Conservation (phyloP, 53 echinoderm and acorn worm genomes). For the Pentamera pediparva region DNA sequence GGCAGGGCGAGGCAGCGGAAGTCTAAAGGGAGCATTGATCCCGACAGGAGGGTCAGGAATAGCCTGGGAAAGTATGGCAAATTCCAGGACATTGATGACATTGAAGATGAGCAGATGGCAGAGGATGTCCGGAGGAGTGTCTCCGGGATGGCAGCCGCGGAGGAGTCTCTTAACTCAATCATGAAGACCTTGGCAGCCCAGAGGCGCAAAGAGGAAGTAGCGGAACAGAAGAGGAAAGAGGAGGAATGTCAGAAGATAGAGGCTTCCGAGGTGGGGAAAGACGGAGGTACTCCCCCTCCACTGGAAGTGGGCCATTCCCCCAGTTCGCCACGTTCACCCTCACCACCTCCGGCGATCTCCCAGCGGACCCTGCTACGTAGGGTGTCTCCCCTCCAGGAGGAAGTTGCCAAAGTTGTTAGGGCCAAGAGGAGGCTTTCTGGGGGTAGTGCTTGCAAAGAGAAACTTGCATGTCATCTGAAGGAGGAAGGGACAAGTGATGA, state of each 20-base stretch:
- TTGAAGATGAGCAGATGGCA: not conserved
- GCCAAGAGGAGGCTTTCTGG: not conserved
- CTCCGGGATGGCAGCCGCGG: not conserved
- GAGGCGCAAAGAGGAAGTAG: too few species aligned
- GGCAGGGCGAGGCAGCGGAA: too few species aligned
- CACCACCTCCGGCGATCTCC: constrained; percentile 68
- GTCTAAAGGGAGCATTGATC: too few species aligned
- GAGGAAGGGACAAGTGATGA: too few species aligned
- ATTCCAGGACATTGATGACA: not conserved
- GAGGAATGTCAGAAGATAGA: constrained; percentile 5
- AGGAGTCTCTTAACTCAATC: constrained; percentile 9
- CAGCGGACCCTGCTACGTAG: constrained; percentile 21
- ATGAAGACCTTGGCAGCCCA: constrained; percentile 14
- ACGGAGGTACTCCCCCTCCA: not conserved
- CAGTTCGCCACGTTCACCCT: constrained; percentile 61
- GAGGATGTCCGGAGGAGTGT: not conserved
- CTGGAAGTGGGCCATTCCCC: not conserved
- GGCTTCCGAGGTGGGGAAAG: not conserved
- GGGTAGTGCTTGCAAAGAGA: not conserved
- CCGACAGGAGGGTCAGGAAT: too few species aligned
- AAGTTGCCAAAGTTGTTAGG: not conserved
- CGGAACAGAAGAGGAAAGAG: not conserved
- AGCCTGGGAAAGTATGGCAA: not conserved
- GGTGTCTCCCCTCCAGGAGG: not conserved
- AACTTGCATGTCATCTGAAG: too few species aligned